These are phyloP conservation scores for Rhopalosiphum maidis DNA, from an alignment of 1,140 invertebrate genomes.

Conservation along the genomic window DNA sequence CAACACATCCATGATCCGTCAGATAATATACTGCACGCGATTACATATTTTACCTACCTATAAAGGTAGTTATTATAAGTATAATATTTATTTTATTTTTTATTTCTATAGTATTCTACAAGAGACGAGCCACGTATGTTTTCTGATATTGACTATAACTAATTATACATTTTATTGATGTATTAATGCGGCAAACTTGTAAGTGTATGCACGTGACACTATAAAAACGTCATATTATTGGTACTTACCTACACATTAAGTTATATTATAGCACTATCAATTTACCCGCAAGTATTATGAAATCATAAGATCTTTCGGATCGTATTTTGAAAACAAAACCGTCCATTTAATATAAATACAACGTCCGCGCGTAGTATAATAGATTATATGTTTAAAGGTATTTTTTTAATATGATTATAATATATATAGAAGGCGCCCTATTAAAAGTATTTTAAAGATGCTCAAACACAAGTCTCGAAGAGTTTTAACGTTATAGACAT, in stretches of 20 bases:
- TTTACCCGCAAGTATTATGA: neutral
- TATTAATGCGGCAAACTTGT: neutral
- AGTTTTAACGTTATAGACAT: neutral
- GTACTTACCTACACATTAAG: no score
- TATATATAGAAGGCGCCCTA: no score
- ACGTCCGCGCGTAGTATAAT: neutral
- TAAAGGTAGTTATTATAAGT: neutral
- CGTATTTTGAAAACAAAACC: neutral
- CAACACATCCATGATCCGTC: neutral
- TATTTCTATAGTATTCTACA: neutral
- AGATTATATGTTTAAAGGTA: no score
- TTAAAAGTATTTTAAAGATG: no score
- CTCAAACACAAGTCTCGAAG: neutral
- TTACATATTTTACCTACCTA: neutral
- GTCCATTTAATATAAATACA: neutral
- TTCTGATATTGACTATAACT: neutral
- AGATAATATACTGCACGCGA: neutral
- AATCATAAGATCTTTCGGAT: neutral
- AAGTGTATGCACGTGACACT: neutral
- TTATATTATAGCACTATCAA: neutral
- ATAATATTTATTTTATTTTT: no score
- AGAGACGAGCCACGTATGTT: neutral
- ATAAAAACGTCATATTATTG: neutral
- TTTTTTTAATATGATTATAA: no score
- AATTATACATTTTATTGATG: neutral